phyloP scores from a whole-genome alignment of 1,140 invertebrate genomes.

The Drosophila sechellia region DNA sequence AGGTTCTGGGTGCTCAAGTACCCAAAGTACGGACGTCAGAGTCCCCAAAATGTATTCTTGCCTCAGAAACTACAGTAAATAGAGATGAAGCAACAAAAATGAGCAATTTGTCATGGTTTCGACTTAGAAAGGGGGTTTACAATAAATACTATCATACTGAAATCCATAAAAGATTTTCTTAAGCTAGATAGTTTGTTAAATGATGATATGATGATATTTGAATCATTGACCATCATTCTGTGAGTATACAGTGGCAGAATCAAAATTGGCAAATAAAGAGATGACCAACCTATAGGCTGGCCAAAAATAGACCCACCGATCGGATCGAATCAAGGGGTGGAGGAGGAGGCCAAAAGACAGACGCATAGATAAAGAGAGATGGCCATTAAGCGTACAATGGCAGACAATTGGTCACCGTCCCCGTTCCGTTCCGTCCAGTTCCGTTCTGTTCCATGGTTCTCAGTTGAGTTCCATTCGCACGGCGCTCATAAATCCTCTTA shows the following conservation, averaged over 20 bases:
- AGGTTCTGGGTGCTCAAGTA: constrained; percentile 5
- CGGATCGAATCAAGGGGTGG: not conserved
- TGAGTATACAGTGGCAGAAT: constrained; percentile 1
- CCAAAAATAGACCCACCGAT: constrained; percentile 59
- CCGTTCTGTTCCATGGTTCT: constrained; percentile 5
- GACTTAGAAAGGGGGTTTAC: not conserved
- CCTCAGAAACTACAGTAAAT: constrained; percentile 8
- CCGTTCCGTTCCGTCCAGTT: constrained; percentile 17
- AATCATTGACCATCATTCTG: not conserved
- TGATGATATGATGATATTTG: not conserved
- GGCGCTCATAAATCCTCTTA: constrained; percentile 79
- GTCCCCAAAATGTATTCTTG: constrained; percentile 17
- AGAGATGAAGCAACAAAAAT: constrained; percentile 31
- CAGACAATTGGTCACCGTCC: constrained; percentile 58
- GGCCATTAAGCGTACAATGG: constrained; percentile 50
- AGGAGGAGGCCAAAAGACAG: constrained; percentile 16
- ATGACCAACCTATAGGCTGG: constrained; percentile 41
- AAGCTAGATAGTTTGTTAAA: not conserved
- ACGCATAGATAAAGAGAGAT: constrained; percentile 42
- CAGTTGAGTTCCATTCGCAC: constrained; percentile 22
- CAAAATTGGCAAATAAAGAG: constrained; percentile 18
- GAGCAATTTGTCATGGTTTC: not conserved
- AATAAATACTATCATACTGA: not conserved
- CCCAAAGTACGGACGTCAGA: constrained; percentile 23
- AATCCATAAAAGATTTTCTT: not conserved